phyloP scores from a whole-genome alignment of 2,888 invertebrate species.

The Cosmia pyralina region DNA sequence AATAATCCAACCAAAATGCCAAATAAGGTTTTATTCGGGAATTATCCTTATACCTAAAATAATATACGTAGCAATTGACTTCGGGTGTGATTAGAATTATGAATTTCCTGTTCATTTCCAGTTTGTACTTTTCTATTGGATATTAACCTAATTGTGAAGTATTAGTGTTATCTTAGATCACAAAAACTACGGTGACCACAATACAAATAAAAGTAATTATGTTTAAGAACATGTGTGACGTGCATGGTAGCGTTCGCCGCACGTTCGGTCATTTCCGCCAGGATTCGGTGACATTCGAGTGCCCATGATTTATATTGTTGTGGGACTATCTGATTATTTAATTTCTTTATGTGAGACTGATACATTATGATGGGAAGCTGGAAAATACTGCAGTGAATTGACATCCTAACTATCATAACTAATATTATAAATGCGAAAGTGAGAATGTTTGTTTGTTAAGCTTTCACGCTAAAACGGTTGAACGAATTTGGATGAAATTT shows the following conservation, averaged over 20 bases:
- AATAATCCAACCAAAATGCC: background rate
- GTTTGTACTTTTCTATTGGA: background rate
- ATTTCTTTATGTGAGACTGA: background rate
- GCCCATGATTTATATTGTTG: slow-evolving; percentile 52
- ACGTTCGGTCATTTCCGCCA: slow-evolving; percentile 81
- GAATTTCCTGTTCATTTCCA: slow-evolving; percentile 5
- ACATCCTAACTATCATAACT: background rate
- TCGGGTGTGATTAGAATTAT: slow-evolving; percentile 10
- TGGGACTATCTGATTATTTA: background rate
- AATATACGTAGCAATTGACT: slow-evolving; percentile 1
- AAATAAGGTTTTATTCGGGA: background rate
- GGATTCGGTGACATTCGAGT: slow-evolving; percentile 70
- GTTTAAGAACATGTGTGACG: slow-evolving; percentile 62
- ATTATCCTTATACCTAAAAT: slow-evolving; percentile 10
- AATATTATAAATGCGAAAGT: too few relatives aligned
- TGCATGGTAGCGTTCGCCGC: slow-evolving; percentile 74
- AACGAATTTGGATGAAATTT: too few relatives aligned
- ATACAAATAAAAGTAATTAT: slow-evolving; percentile 64
- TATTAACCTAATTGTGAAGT: background rate
- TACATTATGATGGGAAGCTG: background rate
- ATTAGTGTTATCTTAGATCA: slow-evolving; percentile 43
- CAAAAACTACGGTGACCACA: slow-evolving; percentile 60
- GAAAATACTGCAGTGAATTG: background rate
- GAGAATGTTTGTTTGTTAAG: too few relatives aligned
- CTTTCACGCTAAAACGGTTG: too few relatives aligned